Evolutionary conservation across 2,888 invertebrate genomes (phyloP).

Genomic region (Orchesellides sinensis): DNA sequence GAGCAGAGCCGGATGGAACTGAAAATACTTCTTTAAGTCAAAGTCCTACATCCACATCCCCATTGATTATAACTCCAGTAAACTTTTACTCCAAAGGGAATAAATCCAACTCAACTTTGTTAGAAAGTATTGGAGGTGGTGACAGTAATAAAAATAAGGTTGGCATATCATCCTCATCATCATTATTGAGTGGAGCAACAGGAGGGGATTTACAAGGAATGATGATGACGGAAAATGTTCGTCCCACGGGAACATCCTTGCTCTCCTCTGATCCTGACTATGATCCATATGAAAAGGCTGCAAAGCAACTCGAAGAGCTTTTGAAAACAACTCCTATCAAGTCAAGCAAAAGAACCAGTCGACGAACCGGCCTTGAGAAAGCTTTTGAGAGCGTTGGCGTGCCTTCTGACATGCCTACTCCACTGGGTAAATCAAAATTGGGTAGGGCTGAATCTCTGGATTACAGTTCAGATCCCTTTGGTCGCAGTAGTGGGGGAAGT

Average conservation of each 20-base stretch:
- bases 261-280: slow-evolving; percentile 68
- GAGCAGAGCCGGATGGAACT: slow-evolving; percentile 74
- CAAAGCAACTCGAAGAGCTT: slow-evolving; percentile 73
- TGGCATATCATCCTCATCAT: neutral
- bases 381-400: slow-evolving; percentile 72
- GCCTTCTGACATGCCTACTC: slow-evolving; percentile 34
- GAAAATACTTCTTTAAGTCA: slow-evolving; percentile 69
- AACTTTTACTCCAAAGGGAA: slow-evolving; percentile 71
- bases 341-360: slow-evolving; percentile 58
- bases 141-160: slow-evolving; percentile 13
- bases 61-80: slow-evolving; percentile 73
- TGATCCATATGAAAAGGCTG: slow-evolving; percentile 74
- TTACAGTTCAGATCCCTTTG: slow-evolving; percentile 49
- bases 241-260: slow-evolving; percentile 46
- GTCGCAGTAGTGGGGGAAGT: neutral
- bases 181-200: neutral
- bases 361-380: slow-evolving; percentile 72
- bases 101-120: slow-evolving; percentile 23
- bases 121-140: neutral
- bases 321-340: slow-evolving; percentile 69
- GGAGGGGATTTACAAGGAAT: slow-evolving; percentile 14
- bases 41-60: slow-evolving; percentile 50
- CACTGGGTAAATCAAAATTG: slow-evolving; percentile 41
- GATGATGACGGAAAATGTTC: slow-evolving; percentile 34
- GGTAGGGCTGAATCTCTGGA: slow-evolving; percentile 42